Evolutionary conservation across 2,113 vertebrate genomes (phyloP).

Genomic region (Alligator mississippiensis): DNA sequence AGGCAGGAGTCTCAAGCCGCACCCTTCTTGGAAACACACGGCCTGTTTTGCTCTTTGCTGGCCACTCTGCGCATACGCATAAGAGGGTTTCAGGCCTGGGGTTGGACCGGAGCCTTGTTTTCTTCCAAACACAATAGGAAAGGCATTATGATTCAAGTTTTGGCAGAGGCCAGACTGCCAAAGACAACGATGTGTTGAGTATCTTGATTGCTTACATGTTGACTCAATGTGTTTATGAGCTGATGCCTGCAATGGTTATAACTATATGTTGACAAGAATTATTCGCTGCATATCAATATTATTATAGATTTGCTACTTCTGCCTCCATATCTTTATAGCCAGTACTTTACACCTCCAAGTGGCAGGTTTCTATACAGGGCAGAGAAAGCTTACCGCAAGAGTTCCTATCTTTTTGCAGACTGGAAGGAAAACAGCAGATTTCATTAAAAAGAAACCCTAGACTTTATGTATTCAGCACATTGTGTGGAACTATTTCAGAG

Average conservation of each 20-base stretch:
- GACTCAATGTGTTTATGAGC: not conserved
- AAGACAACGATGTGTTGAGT: not conserved
- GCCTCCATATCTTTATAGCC: not conserved
- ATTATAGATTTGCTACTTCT: not conserved
- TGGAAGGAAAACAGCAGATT: not conserved
- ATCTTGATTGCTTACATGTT: not conserved
- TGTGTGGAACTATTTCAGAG: slow-evolving; percentile 38
- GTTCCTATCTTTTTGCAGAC: not conserved
- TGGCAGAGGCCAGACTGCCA: not conserved
- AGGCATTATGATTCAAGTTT: not conserved
- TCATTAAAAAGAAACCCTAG: slow-evolving; percentile 30
- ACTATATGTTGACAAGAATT: not conserved
- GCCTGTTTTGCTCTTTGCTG: not conserved
- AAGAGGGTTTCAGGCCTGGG: not conserved
- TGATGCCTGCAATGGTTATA: not conserved
- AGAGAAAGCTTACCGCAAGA: not conserved
- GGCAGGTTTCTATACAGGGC: not conserved
- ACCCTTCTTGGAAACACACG: not conserved
- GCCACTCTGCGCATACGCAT: not conserved
- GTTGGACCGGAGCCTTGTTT: not conserved
- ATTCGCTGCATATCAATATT: not conserved
- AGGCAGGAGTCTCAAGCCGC: not conserved
- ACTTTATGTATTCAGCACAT: slow-evolving; percentile 46
- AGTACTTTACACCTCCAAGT: not conserved
- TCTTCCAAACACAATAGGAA: slow-evolving; percentile 1